A percentile compares a stretch with the other conserved stretches of the same genome.
phyloP scores from a whole-genome alignment of 2,113 vertebrate species.

The Eretmochelys imbricata region DNA sequence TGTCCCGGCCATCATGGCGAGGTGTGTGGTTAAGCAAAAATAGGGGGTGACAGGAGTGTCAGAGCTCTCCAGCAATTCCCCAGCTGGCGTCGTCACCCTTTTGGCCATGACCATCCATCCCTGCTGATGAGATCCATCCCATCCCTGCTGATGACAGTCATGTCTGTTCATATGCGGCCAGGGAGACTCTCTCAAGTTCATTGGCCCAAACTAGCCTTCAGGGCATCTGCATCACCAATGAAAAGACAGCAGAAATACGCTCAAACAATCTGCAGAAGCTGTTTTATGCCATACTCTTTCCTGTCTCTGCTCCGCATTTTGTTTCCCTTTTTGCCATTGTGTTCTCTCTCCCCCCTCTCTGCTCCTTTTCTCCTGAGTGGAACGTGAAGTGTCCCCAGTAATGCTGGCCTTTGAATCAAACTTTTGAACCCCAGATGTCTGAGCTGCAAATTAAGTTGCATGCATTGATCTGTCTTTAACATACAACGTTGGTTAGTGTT shows the following conservation, averaged over 20 bases:
- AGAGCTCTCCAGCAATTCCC: too few species aligned
- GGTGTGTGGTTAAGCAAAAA: neutral
- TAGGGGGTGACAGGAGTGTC: too few species aligned
- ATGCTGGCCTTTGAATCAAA: neutral
- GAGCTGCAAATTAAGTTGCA: neutral
- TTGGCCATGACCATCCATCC: neutral
- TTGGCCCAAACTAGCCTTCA: neutral
- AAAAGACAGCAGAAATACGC: neutral
- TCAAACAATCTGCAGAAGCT: neutral
- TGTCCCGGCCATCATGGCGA: neutral
- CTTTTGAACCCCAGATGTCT: neutral
- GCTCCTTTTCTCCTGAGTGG: neutral
- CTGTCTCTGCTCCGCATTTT: neutral
- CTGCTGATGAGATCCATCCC: neutral
- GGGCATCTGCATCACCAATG: neutral
- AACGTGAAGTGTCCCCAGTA: neutral
- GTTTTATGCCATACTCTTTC: neutral
- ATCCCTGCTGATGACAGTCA: neutral
- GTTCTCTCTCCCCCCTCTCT: neutral
- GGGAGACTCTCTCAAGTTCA: neutral
- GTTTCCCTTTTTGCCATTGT: neutral
- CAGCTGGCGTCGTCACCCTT: neutral
- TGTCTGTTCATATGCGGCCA: neutral
- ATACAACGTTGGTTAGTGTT: neutral
- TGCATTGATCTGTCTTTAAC: too few species aligned